Base-by-base conservation (phyloP, 2,888 invertebrate species). In the Nebria brevicollis region DNA sequence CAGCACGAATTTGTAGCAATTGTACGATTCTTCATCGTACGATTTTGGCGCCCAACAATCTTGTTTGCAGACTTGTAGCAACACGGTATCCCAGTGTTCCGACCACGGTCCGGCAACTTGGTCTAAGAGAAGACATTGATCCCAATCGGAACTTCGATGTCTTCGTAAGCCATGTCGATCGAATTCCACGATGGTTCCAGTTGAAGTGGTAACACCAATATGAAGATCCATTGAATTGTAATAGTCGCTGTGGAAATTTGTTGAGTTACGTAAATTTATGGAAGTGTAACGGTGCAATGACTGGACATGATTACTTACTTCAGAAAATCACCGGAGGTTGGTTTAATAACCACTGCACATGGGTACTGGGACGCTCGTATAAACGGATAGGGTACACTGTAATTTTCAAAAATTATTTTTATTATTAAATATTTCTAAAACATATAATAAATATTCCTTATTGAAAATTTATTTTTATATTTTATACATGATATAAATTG, bases 1-100 rank as follows among this genome's bases (percentile, higher is more conserved):
- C 82, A 97, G 90, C 10, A 97, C 95, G 89, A 97, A 97, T 72
- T 94, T 94, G 86, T 96, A 97, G 87, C 97, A 97, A 88, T 97
- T 97, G 89, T 95, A 93, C 72, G 91, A 91, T 83, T 93, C 92
- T 89, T 95, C 94, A 86, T 95, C 90, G 87, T 97, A 97, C 86
- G 93, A 91, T 70, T 91, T 90, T 26, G 93, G 88, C 75, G 92
- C 92, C 95, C 95, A 95, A 76, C 91, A 89, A 66, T 91, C 87
- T 86, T 93, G 91, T 83, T 91, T 89, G 85, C 92, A 91, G 75
- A 94, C 93, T 91, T 93, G 92, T 83, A 92, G 86, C 75, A 94
- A 88, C 54, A 92, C 89, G 86, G 90, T 88, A 89, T 95, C 91
- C 94, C 95, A 95, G 85, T 93, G 93, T 86, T 94, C 93, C 68